A percentile compares a stretch with the other conserved stretches of the same genome.
These are phyloP conservation scores for Osmerus mordax DNA, from an alignment of 2,113 vertebrate genomes.

Conservation along the genomic window DNA sequence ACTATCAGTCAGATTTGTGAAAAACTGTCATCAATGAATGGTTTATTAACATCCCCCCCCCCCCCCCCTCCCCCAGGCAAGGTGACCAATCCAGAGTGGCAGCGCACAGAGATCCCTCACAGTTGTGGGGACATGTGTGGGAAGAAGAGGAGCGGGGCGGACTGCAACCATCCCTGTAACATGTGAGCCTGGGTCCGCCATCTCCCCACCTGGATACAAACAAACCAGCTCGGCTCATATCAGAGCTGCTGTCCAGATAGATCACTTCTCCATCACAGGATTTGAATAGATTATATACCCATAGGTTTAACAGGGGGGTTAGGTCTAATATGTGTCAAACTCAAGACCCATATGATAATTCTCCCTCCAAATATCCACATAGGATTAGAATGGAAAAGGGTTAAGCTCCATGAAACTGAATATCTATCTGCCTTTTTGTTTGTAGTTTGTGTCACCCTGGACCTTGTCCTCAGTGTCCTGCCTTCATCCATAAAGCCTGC, in stretches of 20 bases:
- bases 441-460: constrained; percentile 93
- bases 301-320: no score
- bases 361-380: no score
- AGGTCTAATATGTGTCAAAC: no score
- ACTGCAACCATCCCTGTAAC: constrained; percentile 95
- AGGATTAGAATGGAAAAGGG: no score
- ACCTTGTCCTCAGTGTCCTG: constrained; percentile 94
- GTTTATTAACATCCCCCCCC: background rate
- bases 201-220: background rate
- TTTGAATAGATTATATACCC: no score
- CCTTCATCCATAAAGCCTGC: constrained; percentile 89
- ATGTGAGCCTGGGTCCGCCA: constrained; percentile 77
- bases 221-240: no score
- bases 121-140: constrained; percentile 98
- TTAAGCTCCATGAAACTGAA: background rate
- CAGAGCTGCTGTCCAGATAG: no score
- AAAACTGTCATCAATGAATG: no score
- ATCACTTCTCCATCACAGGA: no score
- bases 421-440: background rate
- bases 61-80: constrained; percentile 74
- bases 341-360: no score
- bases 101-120: constrained; percentile 95
- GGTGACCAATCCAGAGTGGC: constrained; percentile 95
- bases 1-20: no score
- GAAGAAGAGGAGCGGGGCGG: constrained; percentile 84